Evolutionary conservation across 1,140 invertebrate genomes (phyloP).

Genomic region (Camponotus floridanus): DNA sequence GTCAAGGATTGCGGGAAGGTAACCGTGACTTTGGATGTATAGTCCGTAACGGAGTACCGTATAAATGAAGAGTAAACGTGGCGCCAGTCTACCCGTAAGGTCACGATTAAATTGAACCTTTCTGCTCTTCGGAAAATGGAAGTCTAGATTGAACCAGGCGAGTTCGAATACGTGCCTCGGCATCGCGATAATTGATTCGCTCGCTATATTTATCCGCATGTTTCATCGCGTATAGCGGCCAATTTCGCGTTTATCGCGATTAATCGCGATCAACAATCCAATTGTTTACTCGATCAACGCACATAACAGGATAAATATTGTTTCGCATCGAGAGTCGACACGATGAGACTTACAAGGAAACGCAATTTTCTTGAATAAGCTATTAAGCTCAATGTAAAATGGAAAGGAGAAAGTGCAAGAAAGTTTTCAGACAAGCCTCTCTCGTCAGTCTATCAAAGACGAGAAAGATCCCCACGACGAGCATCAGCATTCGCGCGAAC

Average conservation of each 20-base stretch:
- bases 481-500: constrained; percentile 78
- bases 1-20: constrained; percentile 19
- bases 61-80: constrained; percentile 67
- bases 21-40: constrained; percentile 75
- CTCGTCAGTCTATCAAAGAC: constrained; percentile 53
- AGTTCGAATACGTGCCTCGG: constrained; percentile 7
- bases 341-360: neutral
- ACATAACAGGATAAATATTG: too few relatives aligned
- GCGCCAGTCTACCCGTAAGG: constrained; percentile 71
- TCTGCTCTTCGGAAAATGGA: constrained; percentile 22
- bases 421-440: constrained; percentile 62
- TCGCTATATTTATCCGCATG: neutral
- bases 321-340: neutral
- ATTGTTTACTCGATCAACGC: neutral
- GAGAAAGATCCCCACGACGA: constrained; percentile 67
- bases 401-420: constrained; percentile 33
- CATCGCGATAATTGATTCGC: constrained; percentile 37
- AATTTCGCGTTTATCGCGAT: neutral
- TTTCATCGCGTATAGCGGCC: neutral
- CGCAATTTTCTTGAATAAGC: constrained; percentile 22
- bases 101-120: constrained; percentile 39
- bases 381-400: constrained; percentile 26
- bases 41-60: constrained; percentile 71
- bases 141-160: neutral
- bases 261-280: constrained; percentile 1